Conservation (phyloP, 2,113 vertebrate genomes). For the Oceanites oceanicus region DNA sequence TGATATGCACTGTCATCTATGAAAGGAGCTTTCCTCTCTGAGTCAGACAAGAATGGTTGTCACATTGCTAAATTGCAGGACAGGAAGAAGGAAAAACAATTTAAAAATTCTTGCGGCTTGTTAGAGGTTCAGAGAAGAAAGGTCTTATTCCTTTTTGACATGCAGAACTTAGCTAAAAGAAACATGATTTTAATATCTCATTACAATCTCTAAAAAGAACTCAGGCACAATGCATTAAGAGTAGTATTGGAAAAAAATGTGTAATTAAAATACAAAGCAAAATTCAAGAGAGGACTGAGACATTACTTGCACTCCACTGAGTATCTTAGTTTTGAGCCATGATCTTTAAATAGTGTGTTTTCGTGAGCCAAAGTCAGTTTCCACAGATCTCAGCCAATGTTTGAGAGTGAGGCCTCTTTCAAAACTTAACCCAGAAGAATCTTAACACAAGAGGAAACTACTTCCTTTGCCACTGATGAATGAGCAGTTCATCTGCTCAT, state of each 20-base stretch:
- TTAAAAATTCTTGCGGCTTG: background rate
- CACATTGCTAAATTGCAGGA: background rate
- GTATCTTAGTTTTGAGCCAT: background rate
- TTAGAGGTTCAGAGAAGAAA: background rate
- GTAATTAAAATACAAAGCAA: background rate
- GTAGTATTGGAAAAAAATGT: background rate
- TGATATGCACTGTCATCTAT: background rate
- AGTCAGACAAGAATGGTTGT: background rate
- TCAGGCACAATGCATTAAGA: background rate
- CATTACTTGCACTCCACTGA: background rate
- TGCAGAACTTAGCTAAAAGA: background rate
- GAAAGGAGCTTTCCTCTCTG: background rate
- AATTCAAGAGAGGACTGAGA: background rate
- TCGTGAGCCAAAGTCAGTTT: background rate
- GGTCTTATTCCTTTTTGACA: background rate
- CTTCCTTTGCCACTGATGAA: background rate
- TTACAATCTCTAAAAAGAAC: background rate
- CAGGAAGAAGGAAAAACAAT: background rate
- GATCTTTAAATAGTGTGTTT: background rate
- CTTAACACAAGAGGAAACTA: background rate
- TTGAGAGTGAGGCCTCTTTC: background rate
- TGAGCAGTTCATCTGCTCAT: background rate
- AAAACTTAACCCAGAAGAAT: background rate
- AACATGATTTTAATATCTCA: background rate
- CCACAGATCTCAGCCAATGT: background rate